Base-by-base conservation (phyloP, 2,888 invertebrate species). In the Drosophila quinaria region DNA sequence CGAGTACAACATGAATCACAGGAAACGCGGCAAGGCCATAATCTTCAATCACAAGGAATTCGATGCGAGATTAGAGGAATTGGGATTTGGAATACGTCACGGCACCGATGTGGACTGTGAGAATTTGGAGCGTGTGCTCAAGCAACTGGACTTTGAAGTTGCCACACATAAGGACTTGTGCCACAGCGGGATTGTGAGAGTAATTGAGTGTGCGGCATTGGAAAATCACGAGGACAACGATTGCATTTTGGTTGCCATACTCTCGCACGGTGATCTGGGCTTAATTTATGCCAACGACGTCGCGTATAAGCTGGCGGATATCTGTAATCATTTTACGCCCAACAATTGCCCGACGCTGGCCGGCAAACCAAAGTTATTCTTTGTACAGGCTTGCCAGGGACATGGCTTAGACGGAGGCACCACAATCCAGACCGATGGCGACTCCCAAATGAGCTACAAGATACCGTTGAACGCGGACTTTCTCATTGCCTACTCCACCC, bases 321-420 rank as follows among this genome's bases (percentile, higher is more conserved):
- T 55, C 33, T 33, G 42, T 33, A 4, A 3, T 6, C n/a, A 22
- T 10, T 10, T 55, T 19, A 11, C 44, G 6, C 44, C 55, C 33
- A n/a, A 44, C 22, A 44, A 55, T 2, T 55, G 44, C 19, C 33
- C 42, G 4, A 55, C 17, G 1, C n/a, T 55, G n/a, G 55, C 55
- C 0, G 55, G 44, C 3, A 55, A 55, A n/a, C 55, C 55, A 3
- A 55, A 55, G 33, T n/a, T 55, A 1, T 55, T 55, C 33, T 15
- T 55, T 55, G 44, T 55, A 15, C 55, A 55, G 17, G 55, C 55
- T n/a, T 55, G 55, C 1, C 55, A 44, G 31, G 55, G 55, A 10
- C 6, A 22, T 1, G 0, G 1, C 4, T 0, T 1, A 10, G 19
- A 55, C n/a, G 13, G 1, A 8, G 19, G 33, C n/a, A 3, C 6